Conservation (phyloP, 2,113 vertebrate species). For the Callorhinus ursinus region DNA sequence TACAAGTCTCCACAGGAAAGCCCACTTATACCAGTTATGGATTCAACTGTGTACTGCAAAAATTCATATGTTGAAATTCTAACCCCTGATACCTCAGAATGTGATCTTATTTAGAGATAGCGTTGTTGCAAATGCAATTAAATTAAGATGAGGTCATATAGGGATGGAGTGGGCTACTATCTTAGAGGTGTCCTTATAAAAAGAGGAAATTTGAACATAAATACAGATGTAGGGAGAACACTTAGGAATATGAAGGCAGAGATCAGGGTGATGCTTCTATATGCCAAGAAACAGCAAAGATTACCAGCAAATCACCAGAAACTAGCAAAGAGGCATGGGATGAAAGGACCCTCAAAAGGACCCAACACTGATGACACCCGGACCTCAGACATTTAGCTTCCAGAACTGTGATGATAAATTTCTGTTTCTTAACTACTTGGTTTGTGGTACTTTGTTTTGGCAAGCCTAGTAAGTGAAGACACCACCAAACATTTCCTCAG, state of each 20-base stretch:
- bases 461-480: background rate
- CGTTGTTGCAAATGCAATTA: background rate
- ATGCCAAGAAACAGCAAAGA: background rate
- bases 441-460: background rate
- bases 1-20: background rate
- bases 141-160: background rate
- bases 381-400: background rate
- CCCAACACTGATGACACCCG: background rate
- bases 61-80: background rate
- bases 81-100: background rate
- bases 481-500: background rate
- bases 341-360: background rate
- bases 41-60: background rate
- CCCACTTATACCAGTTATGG: background rate
- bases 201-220: background rate
- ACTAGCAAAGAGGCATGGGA: background rate
- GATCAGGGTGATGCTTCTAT: background rate
- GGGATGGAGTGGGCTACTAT: background rate
- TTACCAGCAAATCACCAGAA: background rate
- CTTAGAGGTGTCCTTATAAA: background rate
- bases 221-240: background rate
- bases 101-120: background rate
- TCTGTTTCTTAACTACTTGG: background rate
- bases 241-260: background rate
- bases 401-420: background rate